A percentile compares a stretch with the other conserved stretches of the same genome.
phyloP scores from a whole-genome alignment of 1,140 invertebrate species.

The Achatina immaculata region DNA sequence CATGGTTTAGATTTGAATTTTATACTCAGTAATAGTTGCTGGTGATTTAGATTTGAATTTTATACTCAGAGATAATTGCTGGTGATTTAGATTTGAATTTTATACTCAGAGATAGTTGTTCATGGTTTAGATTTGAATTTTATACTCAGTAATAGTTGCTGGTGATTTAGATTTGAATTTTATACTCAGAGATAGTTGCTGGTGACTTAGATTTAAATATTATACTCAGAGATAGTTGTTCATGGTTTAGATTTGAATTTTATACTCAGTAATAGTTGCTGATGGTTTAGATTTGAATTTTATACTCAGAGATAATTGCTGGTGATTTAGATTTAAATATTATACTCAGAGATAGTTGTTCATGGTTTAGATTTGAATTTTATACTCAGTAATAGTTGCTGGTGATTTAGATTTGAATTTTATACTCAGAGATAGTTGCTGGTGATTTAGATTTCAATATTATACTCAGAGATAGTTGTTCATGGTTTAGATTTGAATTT shows the following conservation, averaged over 20 bases:
- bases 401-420: too few species aligned
- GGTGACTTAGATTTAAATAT: conserved; percentile 34
- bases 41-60: background rate
- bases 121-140: background rate
- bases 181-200: conserved; percentile 64
- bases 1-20: too few species aligned
- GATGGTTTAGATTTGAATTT: conserved; percentile 35
- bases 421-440: conserved; percentile 64
- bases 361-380: conserved; percentile 34
- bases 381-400: background rate
- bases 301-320: background rate
- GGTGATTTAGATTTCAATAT: conserved; percentile 34
- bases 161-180: conserved; percentile 4
- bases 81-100: background rate
- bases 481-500: too few species aligned
- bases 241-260: too few species aligned
- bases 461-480: background rate
- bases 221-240: background rate
- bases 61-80: background rate
- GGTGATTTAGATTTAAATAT: too few species aligned
- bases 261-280: conserved; percentile 64
- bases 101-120: background rate
- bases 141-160: background rate
- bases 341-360: conserved; percentile 64
- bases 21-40: background rate